These are phyloP conservation scores for Pachyuromys duprasi DNA, from an alignment of 2,797 vertebrate genomes.

Conservation along the genomic window DNA sequence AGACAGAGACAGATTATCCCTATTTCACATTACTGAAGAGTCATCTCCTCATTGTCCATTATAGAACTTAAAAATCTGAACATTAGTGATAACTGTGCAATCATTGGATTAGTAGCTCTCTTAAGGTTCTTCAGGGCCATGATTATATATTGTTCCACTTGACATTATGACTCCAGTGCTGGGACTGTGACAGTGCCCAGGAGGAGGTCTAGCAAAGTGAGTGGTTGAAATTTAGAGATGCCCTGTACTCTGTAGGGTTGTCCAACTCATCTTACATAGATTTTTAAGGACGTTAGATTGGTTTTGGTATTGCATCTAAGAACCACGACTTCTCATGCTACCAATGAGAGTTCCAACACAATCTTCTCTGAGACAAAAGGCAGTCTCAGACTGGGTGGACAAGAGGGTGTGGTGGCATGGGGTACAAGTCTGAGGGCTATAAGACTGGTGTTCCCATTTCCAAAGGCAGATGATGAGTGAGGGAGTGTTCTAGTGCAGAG, in stretches of 20 bases:
- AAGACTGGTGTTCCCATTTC: not conserved
- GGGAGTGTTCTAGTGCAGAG: not conserved
- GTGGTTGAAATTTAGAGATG: not conserved
- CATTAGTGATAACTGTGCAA: not conserved
- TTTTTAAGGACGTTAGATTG: not conserved
- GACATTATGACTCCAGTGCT: not conserved
- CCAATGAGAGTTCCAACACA: not conserved
- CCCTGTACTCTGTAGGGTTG: not conserved
- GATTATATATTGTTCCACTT: not conserved
- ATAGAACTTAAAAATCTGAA: not conserved
- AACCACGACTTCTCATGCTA: not conserved
- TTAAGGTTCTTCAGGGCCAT: not conserved
- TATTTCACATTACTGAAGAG: not conserved
- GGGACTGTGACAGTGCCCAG: not conserved
- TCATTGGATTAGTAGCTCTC: slow-evolving; percentile 21
- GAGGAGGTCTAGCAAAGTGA: not conserved
- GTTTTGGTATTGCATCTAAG: slow-evolving; percentile 29
- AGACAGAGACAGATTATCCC: not conserved
- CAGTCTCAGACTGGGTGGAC: not conserved
- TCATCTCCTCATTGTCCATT: not conserved
- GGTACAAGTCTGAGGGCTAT: not conserved
- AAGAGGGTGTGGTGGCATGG: not conserved
- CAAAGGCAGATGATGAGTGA: not conserved
- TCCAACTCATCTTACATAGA: not conserved
- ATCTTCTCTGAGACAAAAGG: not conserved